Evolutionary conservation across 2,888 invertebrate genomes (phyloP).

Genomic region (Ctenicera cuprea): DNA sequence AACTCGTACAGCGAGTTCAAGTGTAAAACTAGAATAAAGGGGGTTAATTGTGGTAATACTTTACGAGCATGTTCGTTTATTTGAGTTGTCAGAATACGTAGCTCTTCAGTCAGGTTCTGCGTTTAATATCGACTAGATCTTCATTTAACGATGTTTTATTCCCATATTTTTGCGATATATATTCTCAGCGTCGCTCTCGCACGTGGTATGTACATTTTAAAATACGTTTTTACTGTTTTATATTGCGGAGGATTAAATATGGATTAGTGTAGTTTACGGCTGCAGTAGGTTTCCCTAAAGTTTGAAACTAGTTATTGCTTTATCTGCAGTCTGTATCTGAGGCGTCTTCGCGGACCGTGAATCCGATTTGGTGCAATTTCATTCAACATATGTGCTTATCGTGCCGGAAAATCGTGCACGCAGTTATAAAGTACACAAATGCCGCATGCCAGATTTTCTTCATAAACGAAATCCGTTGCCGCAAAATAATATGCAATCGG

Average conservation of each 20-base stretch:
- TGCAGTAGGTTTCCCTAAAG: slow-evolving; percentile 34
- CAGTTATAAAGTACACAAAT: slow-evolving; percentile 16
- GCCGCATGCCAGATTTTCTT: slow-evolving; percentile 10
- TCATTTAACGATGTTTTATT: slow-evolving; percentile 33
- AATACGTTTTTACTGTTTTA: slow-evolving; percentile 39
- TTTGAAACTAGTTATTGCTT: slow-evolving; percentile 46
- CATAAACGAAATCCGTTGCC: slow-evolving; percentile 27
- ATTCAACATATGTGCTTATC: slow-evolving; percentile 19
- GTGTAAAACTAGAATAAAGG: slow-evolving; percentile 48
- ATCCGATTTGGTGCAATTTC: slow-evolving; percentile 23
- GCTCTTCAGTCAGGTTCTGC: slow-evolving; percentile 35
- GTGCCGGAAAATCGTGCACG: slow-evolving; percentile 21
- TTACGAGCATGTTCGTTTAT: slow-evolving; percentile 35
- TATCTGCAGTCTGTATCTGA: slow-evolving; percentile 37
- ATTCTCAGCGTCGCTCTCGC: slow-evolving; percentile 64
- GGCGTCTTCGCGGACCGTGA: slow-evolving; percentile 28
- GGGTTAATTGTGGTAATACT: slow-evolving; percentile 43
- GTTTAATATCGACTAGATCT: slow-evolving; percentile 34
- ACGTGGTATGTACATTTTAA: slow-evolving; percentile 44
- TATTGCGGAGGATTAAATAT: slow-evolving; percentile 47
- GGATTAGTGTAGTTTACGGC: slow-evolving; percentile 48
- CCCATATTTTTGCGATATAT: slow-evolving; percentile 35
- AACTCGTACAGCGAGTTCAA: slow-evolving; percentile 39
- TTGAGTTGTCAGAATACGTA: slow-evolving; percentile 31
- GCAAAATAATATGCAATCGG: slow-evolving; percentile 27